phyloP scores from a whole-genome alignment of 64 coral and sea anemone genomes.

The Pachyseris speciosa region DNA sequence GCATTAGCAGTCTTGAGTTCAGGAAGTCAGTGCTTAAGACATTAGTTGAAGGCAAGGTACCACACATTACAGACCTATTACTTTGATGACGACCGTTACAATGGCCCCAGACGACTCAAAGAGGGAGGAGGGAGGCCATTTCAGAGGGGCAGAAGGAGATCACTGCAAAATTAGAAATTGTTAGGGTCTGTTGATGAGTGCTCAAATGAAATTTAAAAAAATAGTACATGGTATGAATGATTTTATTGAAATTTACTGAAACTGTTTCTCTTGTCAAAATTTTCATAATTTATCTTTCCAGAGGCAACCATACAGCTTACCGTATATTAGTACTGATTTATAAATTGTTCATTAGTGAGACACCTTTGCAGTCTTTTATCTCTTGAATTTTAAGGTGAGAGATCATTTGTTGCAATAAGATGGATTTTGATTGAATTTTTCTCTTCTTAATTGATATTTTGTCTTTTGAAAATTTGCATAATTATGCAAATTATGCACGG shows the following conservation, averaged over 20 bases:
- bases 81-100: slow-evolving; percentile 16
- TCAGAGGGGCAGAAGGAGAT: slow-evolving; percentile 15
- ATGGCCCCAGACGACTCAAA: not conserved
- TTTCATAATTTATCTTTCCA: not conserved
- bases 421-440: too few species aligned
- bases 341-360: too few species aligned
- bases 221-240: not conserved
- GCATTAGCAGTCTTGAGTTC: too few species aligned
- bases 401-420: too few species aligned
- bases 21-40: too few species aligned
- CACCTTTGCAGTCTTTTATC: too few species aligned
- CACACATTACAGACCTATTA: slow-evolving; percentile 22
- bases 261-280: slow-evolving; percentile 1
- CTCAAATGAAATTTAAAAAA: not conserved
- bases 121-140: slow-evolving; percentile 37
- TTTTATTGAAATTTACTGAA: not conserved
- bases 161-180: not conserved
- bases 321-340: too few species aligned
- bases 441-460: too few species aligned
- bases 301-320: not conserved
- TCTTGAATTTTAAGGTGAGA: too few species aligned
- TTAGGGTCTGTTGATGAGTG: not conserved
- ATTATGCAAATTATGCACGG: too few species aligned
- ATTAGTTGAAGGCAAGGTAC: too few species aligned
- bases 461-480: too few species aligned